Evolutionary conservation across 2,113 vertebrate species (phyloP).

Genomic region (Lasiurus cinereus): DNA sequence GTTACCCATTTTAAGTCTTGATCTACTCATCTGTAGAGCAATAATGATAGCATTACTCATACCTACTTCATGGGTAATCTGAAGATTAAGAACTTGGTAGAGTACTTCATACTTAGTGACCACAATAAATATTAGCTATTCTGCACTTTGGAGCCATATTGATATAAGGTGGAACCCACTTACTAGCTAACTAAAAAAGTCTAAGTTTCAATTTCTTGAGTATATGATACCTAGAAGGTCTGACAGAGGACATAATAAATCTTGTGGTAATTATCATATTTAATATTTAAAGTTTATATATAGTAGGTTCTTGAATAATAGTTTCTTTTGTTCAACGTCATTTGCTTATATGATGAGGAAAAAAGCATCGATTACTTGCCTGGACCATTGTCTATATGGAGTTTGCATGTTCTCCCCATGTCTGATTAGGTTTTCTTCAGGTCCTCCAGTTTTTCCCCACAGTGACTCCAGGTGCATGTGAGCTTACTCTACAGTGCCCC

Average conservation of each 20-base stretch:
- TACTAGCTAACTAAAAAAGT: neutral
- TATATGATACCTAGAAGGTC: neutral
- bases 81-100: neutral
- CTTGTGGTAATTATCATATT: neutral
- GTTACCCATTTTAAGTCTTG: neutral
- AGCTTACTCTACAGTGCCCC: neutral
- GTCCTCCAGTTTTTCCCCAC: neutral
- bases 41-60: neutral
- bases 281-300: slow-evolving; percentile 7
- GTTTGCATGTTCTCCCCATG: neutral
- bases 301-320: neutral
- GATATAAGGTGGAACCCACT: neutral
- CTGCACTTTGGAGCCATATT: neutral
- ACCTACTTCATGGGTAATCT: neutral
- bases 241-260: neutral
- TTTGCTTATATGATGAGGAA: neutral
- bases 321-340: neutral
- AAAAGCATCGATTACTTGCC: neutral
- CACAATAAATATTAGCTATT: neutral
- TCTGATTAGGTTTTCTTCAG: neutral
- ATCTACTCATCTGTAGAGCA: neutral
- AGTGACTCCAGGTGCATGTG: neutral
- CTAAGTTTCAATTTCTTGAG: neutral
- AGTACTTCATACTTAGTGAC: slow-evolving; percentile 9
- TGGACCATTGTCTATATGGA: neutral